Conservation (phyloP, 2,888 invertebrate genomes). For the Watsonalla cultraria region DNA sequence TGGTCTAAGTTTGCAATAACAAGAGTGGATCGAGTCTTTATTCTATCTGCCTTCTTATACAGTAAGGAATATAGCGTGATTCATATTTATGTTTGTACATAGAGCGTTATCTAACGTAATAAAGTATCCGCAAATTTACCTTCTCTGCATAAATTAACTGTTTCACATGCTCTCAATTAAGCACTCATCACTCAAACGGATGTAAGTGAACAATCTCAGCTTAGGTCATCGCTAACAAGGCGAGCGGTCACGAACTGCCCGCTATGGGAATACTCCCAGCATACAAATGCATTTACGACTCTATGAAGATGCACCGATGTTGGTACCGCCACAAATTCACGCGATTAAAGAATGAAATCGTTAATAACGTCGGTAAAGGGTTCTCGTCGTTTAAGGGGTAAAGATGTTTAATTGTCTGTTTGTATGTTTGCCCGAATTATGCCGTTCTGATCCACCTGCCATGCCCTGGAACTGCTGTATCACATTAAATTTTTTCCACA, state of each 20-base stretch:
- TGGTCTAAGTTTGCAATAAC: too few species aligned
- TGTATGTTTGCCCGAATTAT: too few species aligned
- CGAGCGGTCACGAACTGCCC: constrained; percentile 73
- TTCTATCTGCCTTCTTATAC: too few species aligned
- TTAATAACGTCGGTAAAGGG: too few species aligned
- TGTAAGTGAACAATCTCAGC: constrained; percentile 73
- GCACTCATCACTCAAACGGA: constrained; percentile 70
- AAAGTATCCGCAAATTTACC: constrained; percentile 12
- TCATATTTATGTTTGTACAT: too few species aligned
- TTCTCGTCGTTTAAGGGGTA: too few species aligned
- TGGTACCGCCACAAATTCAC: constrained; percentile 25
- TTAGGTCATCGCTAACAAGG: constrained; percentile 73
- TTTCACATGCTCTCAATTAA: constrained; percentile 62
- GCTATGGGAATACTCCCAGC: constrained; percentile 76
- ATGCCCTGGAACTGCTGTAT: too few species aligned
- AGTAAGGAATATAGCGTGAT: too few species aligned
- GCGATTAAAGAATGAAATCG: not conserved
- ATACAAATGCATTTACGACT: constrained; percentile 66
- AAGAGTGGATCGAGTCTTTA: too few species aligned
- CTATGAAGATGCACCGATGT: constrained; percentile 36
- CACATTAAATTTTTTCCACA: too few species aligned
- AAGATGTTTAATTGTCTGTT: too few species aligned
- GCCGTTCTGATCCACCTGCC: too few species aligned
- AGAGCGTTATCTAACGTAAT: constrained; percentile 2
- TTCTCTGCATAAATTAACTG: constrained; percentile 5